Percentiles rank a stretch among this genome's conserved stretches.
Conservation (phyloP, 2,113 vertebrate species). For the Lynx canadensis region DNA sequence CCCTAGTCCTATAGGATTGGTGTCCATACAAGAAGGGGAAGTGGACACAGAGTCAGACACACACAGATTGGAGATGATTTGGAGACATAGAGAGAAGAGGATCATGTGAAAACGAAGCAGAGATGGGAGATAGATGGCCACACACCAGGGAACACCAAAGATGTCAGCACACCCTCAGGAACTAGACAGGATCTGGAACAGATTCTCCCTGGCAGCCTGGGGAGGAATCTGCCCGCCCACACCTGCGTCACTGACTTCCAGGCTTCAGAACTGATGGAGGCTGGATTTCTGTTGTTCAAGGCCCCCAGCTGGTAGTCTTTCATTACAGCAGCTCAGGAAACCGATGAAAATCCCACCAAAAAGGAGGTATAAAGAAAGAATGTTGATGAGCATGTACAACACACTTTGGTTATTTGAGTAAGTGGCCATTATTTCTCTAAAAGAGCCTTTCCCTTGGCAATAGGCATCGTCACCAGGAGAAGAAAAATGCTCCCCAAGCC, state of each 20-base stretch:
- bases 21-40: not conserved
- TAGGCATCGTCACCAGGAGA: not conserved
- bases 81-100: not conserved
- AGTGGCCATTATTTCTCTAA: not conserved
- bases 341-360: not conserved
- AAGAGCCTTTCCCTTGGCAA: not conserved
- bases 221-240: not conserved
- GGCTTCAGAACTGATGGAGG: too few species aligned
- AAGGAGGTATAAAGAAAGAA: not conserved
- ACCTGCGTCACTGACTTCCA: not conserved
- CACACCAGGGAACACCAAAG: too few species aligned
- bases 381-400: rapidly evolving
- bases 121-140: rapidly evolving
- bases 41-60: not conserved
- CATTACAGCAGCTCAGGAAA: not conserved
- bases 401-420: not conserved
- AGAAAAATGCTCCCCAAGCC: not conserved
- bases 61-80: rapidly evolving
- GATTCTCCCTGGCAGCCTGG: too few species aligned
- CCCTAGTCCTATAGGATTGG: rapidly evolving
- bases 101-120: rapidly evolving
- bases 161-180: too few species aligned
- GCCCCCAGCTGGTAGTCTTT: not conserved
- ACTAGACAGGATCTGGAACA: rapidly evolving
- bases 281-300: not conserved